A percentile compares a stretch with the other conserved stretches of the same genome.
phyloP scores from a whole-genome alignment of 2,888 invertebrate genomes.

The Cosmopolites sordidus region DNA sequence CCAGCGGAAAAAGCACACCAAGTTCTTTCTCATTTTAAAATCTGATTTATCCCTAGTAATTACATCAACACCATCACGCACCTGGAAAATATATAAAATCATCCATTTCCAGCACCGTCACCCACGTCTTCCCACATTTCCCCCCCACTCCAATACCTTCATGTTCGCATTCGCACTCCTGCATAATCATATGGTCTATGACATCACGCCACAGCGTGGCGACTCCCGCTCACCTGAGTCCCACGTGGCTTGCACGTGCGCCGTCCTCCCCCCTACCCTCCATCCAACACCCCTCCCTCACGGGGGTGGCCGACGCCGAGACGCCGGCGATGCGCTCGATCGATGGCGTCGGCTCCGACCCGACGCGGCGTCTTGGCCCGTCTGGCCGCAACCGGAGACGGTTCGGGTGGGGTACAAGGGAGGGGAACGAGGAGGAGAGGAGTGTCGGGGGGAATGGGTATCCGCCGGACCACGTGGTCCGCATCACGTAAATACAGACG shows the following conservation, averaged over 20 bases:
- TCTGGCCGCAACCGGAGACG: constrained; percentile 30
- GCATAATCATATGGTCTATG: constrained; percentile 25
- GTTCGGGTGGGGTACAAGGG: neutral
- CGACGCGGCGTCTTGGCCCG: constrained; percentile 44
- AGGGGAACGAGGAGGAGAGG: neutral
- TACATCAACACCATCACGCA: no score
- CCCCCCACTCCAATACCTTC: no score
- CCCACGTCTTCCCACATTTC: no score
- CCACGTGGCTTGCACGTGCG: constrained; percentile 27
- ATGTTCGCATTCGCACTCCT: constrained; percentile 4
- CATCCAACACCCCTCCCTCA: constrained; percentile 11
- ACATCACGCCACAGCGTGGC: constrained; percentile 12
- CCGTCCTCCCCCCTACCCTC: neutral
- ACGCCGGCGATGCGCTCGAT: constrained; percentile 30
- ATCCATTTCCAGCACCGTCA: no score
- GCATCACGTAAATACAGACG: constrained; percentile 17
- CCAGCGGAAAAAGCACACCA: no score
- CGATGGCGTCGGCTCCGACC: constrained; percentile 48
- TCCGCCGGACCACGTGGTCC: constrained; percentile 22
- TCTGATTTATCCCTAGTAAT: no score
- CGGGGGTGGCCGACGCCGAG: constrained; percentile 11
- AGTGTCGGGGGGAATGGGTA: neutral
- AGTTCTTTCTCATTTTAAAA: no score
- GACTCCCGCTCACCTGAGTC: constrained; percentile 15
- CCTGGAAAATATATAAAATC: no score